These are phyloP conservation scores for Zaprionus gabonicus DNA, from an alignment of 1,140 invertebrate genomes.

Conservation along the genomic window DNA sequence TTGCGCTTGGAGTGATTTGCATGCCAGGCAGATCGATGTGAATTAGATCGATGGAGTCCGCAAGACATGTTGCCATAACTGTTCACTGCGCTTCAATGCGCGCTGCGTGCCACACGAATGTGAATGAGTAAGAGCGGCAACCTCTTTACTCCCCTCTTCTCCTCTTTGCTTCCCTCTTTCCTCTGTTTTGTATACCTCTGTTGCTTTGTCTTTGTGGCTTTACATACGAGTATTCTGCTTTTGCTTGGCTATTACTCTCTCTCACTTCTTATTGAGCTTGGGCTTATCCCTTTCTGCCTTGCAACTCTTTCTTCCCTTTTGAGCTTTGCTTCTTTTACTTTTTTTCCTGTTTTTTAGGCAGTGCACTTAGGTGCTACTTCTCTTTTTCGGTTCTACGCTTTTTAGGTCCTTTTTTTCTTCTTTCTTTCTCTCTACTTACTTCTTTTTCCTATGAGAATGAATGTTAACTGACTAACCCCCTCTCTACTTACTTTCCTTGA, in stretches of 20 bases:
- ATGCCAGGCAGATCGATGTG: background rate
- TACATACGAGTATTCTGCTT: no score
- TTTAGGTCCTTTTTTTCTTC: background rate
- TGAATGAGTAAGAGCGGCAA: background rate
- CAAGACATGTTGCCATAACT: background rate
- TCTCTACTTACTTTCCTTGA: no score
- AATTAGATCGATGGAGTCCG: background rate
- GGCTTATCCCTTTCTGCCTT: no score
- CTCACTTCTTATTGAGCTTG: no score
- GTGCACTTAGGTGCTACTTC: background rate
- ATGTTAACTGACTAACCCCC: no score
- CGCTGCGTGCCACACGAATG: conserved; percentile 1
- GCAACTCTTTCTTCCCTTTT: no score
- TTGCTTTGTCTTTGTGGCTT: no score
- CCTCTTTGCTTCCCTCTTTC: background rate
- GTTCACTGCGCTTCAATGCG: background rate
- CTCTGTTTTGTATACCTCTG: no score
- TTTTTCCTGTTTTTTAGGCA: background rate
- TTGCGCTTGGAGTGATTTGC: background rate
- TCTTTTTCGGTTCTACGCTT: background rate
- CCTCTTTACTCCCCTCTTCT: background rate
- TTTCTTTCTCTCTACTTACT: no score
- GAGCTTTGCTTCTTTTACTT: background rate
- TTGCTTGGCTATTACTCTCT: no score
- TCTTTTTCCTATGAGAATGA: no score